phyloP scores from a whole-genome alignment of 2,113 vertebrate genomes.

The Syngnathus typhle region DNA sequence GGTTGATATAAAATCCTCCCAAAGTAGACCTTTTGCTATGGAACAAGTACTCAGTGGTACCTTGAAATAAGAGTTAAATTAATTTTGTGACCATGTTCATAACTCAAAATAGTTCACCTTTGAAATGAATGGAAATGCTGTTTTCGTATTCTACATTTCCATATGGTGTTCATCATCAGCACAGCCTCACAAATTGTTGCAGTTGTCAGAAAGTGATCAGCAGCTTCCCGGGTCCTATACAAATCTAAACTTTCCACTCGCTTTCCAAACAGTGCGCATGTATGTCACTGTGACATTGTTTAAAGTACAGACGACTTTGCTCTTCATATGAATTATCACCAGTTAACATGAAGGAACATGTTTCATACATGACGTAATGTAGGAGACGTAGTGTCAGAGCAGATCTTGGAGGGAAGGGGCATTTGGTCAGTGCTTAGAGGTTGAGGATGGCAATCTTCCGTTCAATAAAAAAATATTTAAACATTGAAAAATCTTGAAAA shows the following conservation, averaged over 20 bases:
- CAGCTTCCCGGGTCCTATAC: conserved; percentile 21
- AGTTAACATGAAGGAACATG: not conserved
- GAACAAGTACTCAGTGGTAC: too few species aligned
- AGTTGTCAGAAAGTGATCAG: conserved; percentile 10
- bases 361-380: not conserved
- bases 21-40: too few species aligned
- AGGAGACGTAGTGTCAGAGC: not conserved
- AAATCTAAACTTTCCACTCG: conserved; percentile 53
- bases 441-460: too few species aligned
- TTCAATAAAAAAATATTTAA: too few species aligned
- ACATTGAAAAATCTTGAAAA: too few species aligned
- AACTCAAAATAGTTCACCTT: too few species aligned
- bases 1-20: too few species aligned
- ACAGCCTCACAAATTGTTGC: not conserved
- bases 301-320: conserved; percentile 41
- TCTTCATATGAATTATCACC: not conserved
- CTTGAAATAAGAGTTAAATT: too few species aligned
- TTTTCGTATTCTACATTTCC: not conserved
- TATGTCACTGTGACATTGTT: conserved; percentile 50
- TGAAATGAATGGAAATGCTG: too few species aligned
- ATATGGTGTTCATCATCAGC: not conserved
- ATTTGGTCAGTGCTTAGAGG: too few species aligned
- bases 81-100: too few species aligned
- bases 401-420: too few species aligned
- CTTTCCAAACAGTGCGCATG: conserved; percentile 37